Evolutionary conservation across 2,113 vertebrate genomes (phyloP), one percentile per base, ranked within the genome.

Genomic region (Psephotus haematonotus): DNA sequence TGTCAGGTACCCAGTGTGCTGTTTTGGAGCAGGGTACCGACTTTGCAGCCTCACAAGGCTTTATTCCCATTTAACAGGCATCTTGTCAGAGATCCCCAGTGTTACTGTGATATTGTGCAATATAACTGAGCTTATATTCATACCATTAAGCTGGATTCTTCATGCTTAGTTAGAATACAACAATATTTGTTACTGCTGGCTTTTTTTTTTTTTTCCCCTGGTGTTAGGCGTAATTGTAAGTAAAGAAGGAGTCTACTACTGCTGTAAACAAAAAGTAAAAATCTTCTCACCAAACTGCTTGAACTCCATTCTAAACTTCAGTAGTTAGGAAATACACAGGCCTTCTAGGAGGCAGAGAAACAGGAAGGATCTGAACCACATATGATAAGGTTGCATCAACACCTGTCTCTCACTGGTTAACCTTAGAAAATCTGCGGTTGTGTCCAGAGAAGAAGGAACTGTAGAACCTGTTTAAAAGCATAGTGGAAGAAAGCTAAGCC

Each of bases 361-460:
- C 6, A 63, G 23, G 19, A 41, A 31, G 75, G 15, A 13, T 69
- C 24, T 65, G 37, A 71, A 47, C 3, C 7, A 16, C 0, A 0
- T 17, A n/a, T 13, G 22, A 9, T 44, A 46, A 69, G 8, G 10
- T 15, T 69, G n/a, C 13, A 23, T 18, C 0, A 0, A 19, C 16
- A 44, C 41, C 29, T 35, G 6, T 27, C 29, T 62, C 4, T 84
- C 33, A 49, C 18, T 43, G 17, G 44, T 46, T 37, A 86, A 53
- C 17, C 31, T 81, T 57, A 86, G 65, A 89, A 79, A 75, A 78
- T n/a, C 33, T 65, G 17, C 17, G 22, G 46, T 82, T 79, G 47
- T 69, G 6, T 41, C n/a, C 25, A 31, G 39, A 92, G 29, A 82
- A 41, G 20, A 86, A 72, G 11, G 44, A 60, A 69, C 5, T 0